A percentile compares a stretch with the other conserved stretches of the same genome.
These are phyloP conservation scores for Heliocidaris erythrogramma DNA, from an alignment of 35 echinoderm and acorn worm genomes.

Conservation along the genomic window DNA sequence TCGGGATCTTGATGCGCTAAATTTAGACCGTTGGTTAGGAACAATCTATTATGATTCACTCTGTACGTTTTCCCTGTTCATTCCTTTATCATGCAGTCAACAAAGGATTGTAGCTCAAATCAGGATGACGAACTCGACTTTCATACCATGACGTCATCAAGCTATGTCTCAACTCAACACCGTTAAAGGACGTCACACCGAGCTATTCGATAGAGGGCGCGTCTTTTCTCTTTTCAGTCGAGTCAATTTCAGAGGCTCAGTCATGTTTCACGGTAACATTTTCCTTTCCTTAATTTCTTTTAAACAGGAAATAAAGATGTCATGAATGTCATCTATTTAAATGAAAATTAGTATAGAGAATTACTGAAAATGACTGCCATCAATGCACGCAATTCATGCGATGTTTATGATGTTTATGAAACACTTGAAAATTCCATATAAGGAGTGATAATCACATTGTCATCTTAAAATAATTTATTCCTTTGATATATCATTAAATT, in stretches of 20 bases:
- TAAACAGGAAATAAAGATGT: too few relatives aligned
- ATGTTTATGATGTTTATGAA: too few relatives aligned
- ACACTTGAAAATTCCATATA: too few relatives aligned
- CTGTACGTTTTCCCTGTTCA: neutral
- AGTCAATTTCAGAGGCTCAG: neutral
- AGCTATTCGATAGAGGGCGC: neutral
- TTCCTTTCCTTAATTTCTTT: neutral
- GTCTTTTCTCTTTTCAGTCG: neutral
- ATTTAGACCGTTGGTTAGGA: neutral
- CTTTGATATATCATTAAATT: neutral
- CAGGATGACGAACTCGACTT: neutral
- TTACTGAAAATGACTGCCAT: too few relatives aligned
- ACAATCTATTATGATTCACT: conserved; percentile 12
- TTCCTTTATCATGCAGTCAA: neutral
- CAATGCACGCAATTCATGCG: too few relatives aligned
- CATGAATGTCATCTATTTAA: neutral
- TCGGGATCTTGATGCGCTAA: neutral
- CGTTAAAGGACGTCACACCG: neutral
- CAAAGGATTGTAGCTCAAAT: neutral
- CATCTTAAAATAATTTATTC: neutral
- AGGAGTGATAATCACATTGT: neutral
- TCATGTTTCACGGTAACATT: neutral
- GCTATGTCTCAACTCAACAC: neutral
- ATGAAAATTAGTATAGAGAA: neutral
- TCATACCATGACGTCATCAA: neutral